phyloP scores from a whole-genome alignment of 1,140 invertebrate genomes.

The Lordiphosa stackelbergi region DNA sequence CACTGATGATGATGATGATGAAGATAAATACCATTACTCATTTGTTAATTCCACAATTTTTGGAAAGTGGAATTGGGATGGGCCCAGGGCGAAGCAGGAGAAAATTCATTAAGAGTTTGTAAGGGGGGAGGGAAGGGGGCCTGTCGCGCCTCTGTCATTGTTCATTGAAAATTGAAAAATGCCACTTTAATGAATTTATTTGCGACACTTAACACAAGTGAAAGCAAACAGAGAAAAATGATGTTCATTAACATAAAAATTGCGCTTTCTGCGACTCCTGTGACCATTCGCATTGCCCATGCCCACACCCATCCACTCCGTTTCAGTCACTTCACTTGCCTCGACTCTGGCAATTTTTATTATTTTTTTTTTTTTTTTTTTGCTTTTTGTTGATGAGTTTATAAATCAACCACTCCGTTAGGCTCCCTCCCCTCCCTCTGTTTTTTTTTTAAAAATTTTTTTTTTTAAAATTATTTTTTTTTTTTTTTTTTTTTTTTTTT shows the following conservation, averaged over 20 bases:
- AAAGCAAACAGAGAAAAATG: slow-evolving; percentile 71
- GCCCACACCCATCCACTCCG: neutral
- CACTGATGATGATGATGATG: too few species aligned
- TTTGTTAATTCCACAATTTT: too few species aligned
- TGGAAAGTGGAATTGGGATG: neutral
- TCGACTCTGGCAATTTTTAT: slow-evolving; percentile 26
- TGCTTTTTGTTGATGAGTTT: too few species aligned
- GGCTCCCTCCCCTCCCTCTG: too few species aligned
- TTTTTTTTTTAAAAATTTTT: too few species aligned
- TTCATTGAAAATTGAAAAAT: slow-evolving; percentile 76
- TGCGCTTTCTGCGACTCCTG: slow-evolving; percentile 35
- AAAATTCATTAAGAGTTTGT: slow-evolving; percentile 26
- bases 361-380: too few species aligned
- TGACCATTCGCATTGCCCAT: slow-evolving; percentile 26
- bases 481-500: too few species aligned
- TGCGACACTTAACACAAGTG: slow-evolving; percentile 71
- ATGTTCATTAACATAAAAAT: slow-evolving; percentile 73
- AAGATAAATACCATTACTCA: too few species aligned
- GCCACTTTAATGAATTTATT: slow-evolving; percentile 75
- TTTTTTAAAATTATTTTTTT: too few species aligned
- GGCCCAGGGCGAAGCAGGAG: too few species aligned
- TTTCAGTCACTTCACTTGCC: neutral
- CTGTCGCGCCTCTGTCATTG: neutral
- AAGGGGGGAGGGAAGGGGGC: neutral
- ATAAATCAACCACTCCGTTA: too few species aligned